Evolutionary conservation across 2,888 invertebrate species (phyloP).

Genomic region (Euplagia quadripunctaria): DNA sequence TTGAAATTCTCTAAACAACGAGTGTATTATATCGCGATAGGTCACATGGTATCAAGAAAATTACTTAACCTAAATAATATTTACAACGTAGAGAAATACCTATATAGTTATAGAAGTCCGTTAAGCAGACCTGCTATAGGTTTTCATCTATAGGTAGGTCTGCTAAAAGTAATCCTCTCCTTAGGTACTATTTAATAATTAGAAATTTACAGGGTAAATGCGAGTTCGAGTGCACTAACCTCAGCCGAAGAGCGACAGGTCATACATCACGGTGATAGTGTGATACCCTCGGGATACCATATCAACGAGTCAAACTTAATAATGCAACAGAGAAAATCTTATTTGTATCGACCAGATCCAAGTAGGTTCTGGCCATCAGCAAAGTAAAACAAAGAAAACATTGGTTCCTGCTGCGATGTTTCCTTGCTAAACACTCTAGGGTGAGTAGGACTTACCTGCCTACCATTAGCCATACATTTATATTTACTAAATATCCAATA

Average conservation of each 20-base stretch:
- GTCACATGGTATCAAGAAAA: neutral
- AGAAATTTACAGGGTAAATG: too few relatives aligned
- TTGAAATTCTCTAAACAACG: neutral
- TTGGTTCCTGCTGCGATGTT: neutral
- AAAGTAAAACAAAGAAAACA: neutral
- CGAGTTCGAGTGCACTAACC: too few relatives aligned
- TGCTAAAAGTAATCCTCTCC: too few relatives aligned
- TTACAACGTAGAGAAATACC: neutral
- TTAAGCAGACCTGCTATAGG: too few relatives aligned
- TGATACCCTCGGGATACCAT: too few relatives aligned
- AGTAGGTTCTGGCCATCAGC: neutral
- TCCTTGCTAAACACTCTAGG: neutral
- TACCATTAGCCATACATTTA: neutral
- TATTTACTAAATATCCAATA: neutral
- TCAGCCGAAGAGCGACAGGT: too few relatives aligned
- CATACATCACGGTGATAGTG: too few relatives aligned
- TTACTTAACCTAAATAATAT: neutral
- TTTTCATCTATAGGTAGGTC: too few relatives aligned
- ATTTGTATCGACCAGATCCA: neutral
- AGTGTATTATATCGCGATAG: neutral
- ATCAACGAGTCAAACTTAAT: too few relatives aligned
- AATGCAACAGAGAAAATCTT: neutral
- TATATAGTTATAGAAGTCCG: neutral
- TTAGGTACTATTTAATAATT: too few relatives aligned
- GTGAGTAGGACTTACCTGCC: neutral